Percentiles rank a stretch among this genome's conserved stretches.
phyloP scores from a whole-genome alignment of 2,113 vertebrate species.

The Ondatra zibethicus region DNA sequence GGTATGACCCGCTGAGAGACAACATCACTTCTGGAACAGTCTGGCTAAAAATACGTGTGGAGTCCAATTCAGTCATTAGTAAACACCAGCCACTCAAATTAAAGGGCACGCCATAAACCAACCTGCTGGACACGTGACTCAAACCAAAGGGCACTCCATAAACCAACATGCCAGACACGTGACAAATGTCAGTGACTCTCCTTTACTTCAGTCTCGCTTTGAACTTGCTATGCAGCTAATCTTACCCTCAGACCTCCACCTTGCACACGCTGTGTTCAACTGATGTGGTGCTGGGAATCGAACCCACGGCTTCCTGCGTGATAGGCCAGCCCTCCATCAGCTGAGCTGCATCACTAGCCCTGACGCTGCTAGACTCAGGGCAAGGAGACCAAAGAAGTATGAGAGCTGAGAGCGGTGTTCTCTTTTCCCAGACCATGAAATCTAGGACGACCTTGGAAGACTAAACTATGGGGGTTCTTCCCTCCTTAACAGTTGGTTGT shows the following conservation, averaged over 20 bases:
- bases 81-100: neutral
- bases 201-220: neutral
- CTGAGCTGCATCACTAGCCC: no score
- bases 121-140: neutral
- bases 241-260: neutral
- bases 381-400: neutral
- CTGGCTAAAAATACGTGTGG: neutral
- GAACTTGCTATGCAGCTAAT: neutral
- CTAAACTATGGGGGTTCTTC: neutral
- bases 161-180: neutral
- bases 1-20: neutral
- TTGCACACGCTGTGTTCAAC: neutral
- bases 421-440: neutral
- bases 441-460: neutral
- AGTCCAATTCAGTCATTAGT: neutral
- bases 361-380: neutral
- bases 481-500: neutral
- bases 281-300: neutral
- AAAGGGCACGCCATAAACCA: neutral
- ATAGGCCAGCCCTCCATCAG: neutral
- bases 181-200: neutral
- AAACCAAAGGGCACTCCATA: neutral
- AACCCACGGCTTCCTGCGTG: neutral
- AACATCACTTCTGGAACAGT: neutral
- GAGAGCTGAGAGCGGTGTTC: neutral